Conservation (phyloP, 2,797 vertebrate species). For the Octomys mimax region DNA sequence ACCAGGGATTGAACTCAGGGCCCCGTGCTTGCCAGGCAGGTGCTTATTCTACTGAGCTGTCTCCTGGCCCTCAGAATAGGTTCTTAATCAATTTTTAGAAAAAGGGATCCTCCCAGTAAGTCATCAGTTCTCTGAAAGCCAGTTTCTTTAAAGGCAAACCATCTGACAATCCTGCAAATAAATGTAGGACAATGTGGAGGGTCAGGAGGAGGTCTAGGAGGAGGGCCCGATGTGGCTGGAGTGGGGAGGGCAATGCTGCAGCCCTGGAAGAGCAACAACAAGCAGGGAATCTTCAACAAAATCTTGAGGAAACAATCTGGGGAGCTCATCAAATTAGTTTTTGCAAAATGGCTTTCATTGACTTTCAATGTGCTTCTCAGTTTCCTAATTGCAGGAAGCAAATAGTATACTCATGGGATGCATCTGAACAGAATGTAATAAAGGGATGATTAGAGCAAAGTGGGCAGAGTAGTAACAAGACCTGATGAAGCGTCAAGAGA, state of each 20-base stretch:
- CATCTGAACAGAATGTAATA: not conserved
- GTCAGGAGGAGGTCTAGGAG: not conserved
- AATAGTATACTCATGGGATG: not conserved
- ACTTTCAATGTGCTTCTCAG: not conserved
- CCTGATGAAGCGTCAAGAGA: too few species aligned
- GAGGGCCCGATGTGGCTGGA: not conserved
- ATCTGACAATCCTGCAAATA: not conserved
- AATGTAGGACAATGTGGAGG: not conserved
- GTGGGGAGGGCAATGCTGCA: rapidly evolving
- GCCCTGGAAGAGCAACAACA: not conserved
- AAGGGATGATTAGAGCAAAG: not conserved
- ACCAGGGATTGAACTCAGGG: too few species aligned
- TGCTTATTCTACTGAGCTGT: too few species aligned
- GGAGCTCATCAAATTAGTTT: not conserved
- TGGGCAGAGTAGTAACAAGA: not conserved
- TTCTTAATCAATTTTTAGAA: not conserved
- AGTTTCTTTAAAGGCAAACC: not conserved
- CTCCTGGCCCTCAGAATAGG: not conserved
- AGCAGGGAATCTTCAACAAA: not conserved
- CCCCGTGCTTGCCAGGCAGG: too few species aligned
- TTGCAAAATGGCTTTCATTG: not conserved
- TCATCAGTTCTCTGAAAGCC: not conserved
- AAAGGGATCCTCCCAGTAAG: not conserved
- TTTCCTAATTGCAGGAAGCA: not conserved
- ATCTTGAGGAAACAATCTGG: not conserved